A percentile compares a stretch with the other conserved stretches of the same genome.
Evolutionary conservation across 2,888 invertebrate genomes (phyloP).

Genomic region (Emmelina monodactyla): DNA sequence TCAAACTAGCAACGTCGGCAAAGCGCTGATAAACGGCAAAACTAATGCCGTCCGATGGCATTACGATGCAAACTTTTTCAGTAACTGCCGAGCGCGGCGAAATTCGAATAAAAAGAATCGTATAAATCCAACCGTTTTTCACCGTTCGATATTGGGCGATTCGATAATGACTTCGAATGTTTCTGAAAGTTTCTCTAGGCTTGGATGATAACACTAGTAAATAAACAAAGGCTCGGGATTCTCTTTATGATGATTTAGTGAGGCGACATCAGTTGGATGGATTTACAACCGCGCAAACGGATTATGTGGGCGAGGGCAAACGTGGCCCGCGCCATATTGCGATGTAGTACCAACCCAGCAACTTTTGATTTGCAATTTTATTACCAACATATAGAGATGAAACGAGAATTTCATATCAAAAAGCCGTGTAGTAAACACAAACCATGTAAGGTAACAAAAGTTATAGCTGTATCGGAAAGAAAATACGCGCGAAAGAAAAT

Average conservation of each 20-base stretch:
- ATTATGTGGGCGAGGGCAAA: constrained; percentile 67
- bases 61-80: constrained; percentile 63
- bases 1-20: constrained; percentile 53
- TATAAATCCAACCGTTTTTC: constrained; percentile 50
- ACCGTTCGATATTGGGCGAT: constrained; percentile 38
- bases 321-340: constrained; percentile 61
- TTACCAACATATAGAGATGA: not conserved
- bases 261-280: constrained; percentile 58
- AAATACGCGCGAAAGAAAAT: too few relatives aligned
- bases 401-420: too few relatives aligned
- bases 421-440: too few relatives aligned
- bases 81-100: constrained; percentile 39
- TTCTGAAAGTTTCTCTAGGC: not conserved
- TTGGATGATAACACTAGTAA: constrained; percentile 19
- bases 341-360: constrained; percentile 52
- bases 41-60: constrained; percentile 59
- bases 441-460: constrained; percentile 29
- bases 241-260: constrained; percentile 66
- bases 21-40: constrained; percentile 53
- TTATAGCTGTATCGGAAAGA: too few relatives aligned
- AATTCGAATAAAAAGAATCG: constrained; percentile 42
- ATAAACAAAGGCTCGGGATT: constrained; percentile 42
- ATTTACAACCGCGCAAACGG: constrained; percentile 64
- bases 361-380: constrained; percentile 52
- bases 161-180: constrained; percentile 44